Conservation (phyloP, 2,113 vertebrate species). For the Dasyornis broadbenti region DNA sequence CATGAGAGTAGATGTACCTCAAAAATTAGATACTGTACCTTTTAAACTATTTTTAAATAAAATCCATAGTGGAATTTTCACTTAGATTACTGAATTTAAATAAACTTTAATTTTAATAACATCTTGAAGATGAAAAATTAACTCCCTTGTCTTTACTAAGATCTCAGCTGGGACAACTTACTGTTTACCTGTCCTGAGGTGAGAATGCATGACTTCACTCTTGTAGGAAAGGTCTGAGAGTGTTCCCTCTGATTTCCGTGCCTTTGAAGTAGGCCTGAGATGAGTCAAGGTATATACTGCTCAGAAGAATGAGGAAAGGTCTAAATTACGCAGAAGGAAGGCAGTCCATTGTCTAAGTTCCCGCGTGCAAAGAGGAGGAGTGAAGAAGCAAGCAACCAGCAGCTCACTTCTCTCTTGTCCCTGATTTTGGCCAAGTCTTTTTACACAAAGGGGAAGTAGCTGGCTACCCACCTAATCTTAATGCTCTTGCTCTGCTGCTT, state of each 20-base stretch:
- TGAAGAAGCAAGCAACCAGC: background rate
- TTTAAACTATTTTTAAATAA: background rate
- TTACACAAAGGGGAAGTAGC: background rate
- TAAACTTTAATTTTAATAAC: background rate
- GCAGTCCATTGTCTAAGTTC: background rate
- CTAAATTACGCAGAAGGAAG: background rate
- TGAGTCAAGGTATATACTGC: conserved; percentile 7
- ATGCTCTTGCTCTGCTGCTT: background rate
- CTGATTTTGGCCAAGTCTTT: background rate
- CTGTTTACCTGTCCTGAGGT: background rate
- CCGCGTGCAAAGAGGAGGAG: background rate
- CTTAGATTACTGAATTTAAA: background rate
- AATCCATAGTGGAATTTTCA: background rate
- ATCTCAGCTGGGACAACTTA: background rate
- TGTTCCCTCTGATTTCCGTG: background rate
- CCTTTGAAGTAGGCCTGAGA: conserved; percentile 32
- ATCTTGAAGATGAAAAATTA: background rate
- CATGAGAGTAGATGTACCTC: background rate
- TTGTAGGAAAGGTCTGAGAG: background rate
- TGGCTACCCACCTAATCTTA: background rate
- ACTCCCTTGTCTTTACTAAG: background rate
- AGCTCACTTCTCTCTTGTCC: background rate
- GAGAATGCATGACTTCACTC: background rate
- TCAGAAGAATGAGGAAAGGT: conserved; percentile 29
- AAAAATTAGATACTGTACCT: background rate